Evolutionary conservation across 2,888 invertebrate species (phyloP).

Genomic region (Pterostichus niger): DNA sequence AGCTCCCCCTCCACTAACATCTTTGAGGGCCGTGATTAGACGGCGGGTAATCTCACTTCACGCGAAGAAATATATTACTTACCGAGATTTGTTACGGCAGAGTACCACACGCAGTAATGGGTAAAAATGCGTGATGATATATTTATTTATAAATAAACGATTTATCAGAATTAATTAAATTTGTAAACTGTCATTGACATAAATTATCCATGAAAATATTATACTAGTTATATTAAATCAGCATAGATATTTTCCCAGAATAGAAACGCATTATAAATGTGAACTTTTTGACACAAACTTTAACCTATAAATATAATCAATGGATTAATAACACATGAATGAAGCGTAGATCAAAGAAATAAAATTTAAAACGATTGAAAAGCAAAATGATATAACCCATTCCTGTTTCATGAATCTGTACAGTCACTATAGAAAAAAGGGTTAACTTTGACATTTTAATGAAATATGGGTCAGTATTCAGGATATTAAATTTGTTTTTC

Average conservation of each 20-base stretch:
- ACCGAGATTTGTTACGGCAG: no score
- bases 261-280: neutral
- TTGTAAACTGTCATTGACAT: no score
- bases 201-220: no score
- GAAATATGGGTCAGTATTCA: constrained; percentile 1
- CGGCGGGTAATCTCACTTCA: no score
- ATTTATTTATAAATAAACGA: no score
- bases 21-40: no score
- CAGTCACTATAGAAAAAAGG: neutral
- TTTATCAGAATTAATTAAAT: no score
- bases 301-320: constrained; percentile 26
- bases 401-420: neutral
- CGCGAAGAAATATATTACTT: no score
- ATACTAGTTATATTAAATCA: no score
- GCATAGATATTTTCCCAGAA: neutral
- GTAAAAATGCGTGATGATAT: no score
- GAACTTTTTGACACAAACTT: neutral
- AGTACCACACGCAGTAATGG: no score
- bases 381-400: neutral
- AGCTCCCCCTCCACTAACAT: no score
- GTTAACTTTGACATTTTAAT: constrained; percentile 23
- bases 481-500: neutral
- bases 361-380: neutral
- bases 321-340: neutral
- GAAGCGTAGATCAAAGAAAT: neutral